A percentile compares a stretch with the other conserved stretches of the same genome.
These are phyloP conservation scores for Halictus quadricinctus DNA, from an alignment of 2,888 invertebrate genomes.

Conservation along the genomic window DNA sequence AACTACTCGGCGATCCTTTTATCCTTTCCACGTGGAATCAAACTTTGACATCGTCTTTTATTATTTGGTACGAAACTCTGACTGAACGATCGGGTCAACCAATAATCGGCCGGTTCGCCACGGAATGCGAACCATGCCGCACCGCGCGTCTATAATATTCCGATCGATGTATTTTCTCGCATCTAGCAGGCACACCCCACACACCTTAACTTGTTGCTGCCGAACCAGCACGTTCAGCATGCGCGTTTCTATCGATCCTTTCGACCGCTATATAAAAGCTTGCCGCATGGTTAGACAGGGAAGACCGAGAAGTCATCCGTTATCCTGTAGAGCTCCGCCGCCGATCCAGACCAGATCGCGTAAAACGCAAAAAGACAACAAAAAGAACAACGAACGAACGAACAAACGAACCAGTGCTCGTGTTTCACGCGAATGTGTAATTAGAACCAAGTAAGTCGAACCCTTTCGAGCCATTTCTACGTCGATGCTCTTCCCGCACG, in stretches of 20 bases:
- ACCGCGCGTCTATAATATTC: slow-evolving; percentile 50
- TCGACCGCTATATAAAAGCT: slow-evolving; percentile 74
- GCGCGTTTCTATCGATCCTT: slow-evolving; percentile 80
- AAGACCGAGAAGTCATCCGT: slow-evolving; percentile 48
- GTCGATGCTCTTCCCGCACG: neutral
- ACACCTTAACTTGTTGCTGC: slow-evolving; percentile 80
- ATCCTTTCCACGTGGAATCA: neutral
- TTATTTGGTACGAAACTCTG: neutral
- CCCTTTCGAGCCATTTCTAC: neutral
- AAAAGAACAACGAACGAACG: neutral
- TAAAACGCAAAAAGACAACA: slow-evolving; percentile 6
- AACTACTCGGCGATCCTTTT: neutral
- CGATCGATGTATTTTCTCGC: slow-evolving; percentile 46
- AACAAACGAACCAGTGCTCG: neutral
- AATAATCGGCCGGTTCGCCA: slow-evolving; percentile 8
- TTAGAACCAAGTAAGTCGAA: slow-evolving; percentile 48
- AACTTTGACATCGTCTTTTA: neutral
- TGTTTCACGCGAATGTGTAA: slow-evolving; percentile 52
- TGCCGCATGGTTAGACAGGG: slow-evolving; percentile 65
- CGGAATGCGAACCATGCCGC: neutral
- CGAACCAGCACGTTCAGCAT: slow-evolving; percentile 67
- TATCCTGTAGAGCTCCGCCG: slow-evolving; percentile 6
- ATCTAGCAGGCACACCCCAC: slow-evolving; percentile 64
- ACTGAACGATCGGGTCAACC: neutral
- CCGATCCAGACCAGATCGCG: neutral